Evolutionary conservation across 2,888 invertebrate genomes (phyloP).

Genomic region (Nephrotoma flavescens): DNA sequence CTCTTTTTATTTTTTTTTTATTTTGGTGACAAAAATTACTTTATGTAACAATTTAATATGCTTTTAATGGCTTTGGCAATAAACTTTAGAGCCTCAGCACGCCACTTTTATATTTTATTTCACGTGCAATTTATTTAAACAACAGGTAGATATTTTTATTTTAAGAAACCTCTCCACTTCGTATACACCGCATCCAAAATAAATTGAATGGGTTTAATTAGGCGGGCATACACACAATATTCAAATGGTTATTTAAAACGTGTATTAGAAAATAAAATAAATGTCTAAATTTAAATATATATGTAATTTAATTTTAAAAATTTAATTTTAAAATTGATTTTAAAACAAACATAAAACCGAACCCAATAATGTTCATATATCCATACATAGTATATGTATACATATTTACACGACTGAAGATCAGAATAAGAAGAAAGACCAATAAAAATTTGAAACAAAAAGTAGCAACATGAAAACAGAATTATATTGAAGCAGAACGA

Average conservation of each 20-base stretch:
- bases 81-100: not conserved
- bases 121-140: not conserved
- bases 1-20: not conserved
- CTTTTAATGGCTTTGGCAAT: not conserved
- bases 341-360: not conserved
- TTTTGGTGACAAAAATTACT: not conserved
- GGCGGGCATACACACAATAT: not conserved
- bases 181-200: not conserved
- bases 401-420: not conserved
- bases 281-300: not conserved
- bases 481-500: not conserved
- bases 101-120: not conserved
- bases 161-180: not conserved
- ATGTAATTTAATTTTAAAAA: not conserved
- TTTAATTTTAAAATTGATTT: not conserved
- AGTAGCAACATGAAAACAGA: not conserved
- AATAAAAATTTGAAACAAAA: not conserved
- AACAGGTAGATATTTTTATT: not conserved
- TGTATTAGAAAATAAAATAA: not conserved
- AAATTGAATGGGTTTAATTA: not conserved
- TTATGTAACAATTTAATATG: not conserved
- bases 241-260: too few species aligned
- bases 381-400: not conserved
- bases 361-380: not conserved
- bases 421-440: not conserved